These are phyloP conservation scores for Myiozetetes cayanensis DNA, from an alignment of 2,113 vertebrate species.

Conservation along the genomic window DNA sequence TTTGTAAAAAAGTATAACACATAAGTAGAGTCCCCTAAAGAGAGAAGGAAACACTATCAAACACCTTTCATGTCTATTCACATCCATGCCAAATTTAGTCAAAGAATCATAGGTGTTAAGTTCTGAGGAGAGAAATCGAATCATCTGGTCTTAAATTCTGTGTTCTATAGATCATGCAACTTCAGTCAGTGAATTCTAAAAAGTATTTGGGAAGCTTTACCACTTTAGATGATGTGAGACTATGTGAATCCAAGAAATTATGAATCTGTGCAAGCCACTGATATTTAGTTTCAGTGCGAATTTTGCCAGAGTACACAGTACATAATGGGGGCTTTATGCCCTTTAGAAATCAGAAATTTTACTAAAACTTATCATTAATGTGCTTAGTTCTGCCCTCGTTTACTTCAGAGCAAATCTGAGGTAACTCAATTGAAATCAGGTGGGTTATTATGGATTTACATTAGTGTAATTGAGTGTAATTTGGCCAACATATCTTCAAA, in stretches of 20 bases:
- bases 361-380: not conserved
- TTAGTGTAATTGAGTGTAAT: conserved; percentile 35
- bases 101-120: not conserved
- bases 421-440: not conserved
- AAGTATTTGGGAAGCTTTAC: not conserved
- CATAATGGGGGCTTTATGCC: not conserved
- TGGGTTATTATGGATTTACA: conserved; percentile 33
- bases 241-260: not conserved
- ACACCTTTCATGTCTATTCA: not conserved
- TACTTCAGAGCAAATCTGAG: conserved; percentile 18
- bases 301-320: not conserved
- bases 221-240: not conserved
- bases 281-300: not conserved
- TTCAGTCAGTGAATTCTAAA: not conserved
- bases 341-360: not conserved
- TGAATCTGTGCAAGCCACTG: not conserved
- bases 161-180: not conserved
- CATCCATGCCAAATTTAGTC: not conserved
- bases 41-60: conserved; percentile 55
- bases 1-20: conserved; percentile 92
- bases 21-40: conserved; percentile 93
- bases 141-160: not conserved
- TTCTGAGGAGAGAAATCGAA: not conserved
- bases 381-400: not conserved
- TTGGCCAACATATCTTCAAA: conserved; percentile 39